Conservation (phyloP, 2,888 invertebrate genomes). For the Drosophila pegasa region DNA sequence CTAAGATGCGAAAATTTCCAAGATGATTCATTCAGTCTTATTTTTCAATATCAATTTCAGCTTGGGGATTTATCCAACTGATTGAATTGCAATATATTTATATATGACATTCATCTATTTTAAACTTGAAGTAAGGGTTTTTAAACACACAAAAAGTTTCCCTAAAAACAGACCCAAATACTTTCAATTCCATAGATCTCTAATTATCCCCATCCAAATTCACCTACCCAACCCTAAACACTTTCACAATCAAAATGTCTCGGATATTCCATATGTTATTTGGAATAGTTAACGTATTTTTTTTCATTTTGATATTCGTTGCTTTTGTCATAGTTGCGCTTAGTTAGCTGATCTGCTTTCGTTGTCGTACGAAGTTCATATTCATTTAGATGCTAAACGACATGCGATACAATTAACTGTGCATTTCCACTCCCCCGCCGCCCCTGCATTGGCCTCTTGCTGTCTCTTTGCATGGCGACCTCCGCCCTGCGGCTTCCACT, state of each 20-base stretch:
- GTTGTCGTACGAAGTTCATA: conserved; percentile 11
- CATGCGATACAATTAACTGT: conserved; percentile 30
- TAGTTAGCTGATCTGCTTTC: not conserved
- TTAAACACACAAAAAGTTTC: not conserved
- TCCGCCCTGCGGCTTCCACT: conserved; percentile 13
- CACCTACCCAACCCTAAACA: not conserved
- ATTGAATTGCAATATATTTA: too few relatives aligned
- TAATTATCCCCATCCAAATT: not conserved
- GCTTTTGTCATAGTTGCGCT: not conserved
- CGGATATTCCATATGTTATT: not conserved
- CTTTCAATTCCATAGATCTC: not conserved
- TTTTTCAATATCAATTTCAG: conserved; percentile 19
- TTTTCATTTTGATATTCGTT: not conserved
- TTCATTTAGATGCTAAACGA: conserved; percentile 17
- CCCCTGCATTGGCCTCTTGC: conserved; percentile 23
- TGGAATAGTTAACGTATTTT: not conserved
- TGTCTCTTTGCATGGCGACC: conserved; percentile 4
- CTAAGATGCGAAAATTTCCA: conserved; percentile 6
- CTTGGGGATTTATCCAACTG: not conserved
- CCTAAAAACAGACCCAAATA: not conserved
- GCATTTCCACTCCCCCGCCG: conserved; percentile 14
- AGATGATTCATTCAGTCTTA: not conserved
- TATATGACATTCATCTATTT: too few relatives aligned
- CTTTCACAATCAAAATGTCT: not conserved
- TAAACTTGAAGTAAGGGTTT: not conserved